Base-by-base conservation (phyloP, 2,888 invertebrate species). In the Drosophila meridiana region DNA sequence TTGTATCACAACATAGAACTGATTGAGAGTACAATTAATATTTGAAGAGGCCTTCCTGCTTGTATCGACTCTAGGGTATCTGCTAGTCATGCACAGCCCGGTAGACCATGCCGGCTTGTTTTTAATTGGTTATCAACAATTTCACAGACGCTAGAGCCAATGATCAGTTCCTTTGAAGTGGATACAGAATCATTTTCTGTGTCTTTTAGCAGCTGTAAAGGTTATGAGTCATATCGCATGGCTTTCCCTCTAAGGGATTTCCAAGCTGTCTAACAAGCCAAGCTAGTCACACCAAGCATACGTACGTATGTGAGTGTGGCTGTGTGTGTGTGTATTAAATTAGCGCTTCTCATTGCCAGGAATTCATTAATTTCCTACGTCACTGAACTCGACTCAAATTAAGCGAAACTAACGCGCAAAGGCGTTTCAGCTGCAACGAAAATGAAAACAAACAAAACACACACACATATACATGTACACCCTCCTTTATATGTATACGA, bases 341-440 rank as follows among this genome's bases (percentile, higher is more conserved):
- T 90, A 90, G 63, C 67, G 69, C 6, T 50, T 64, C 58, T 32
- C 73, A 76, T 73, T 61, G 80, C 47, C 74, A 88, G 83, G 89
- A 86, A 88, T 90, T 20, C 32, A 52, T 80, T 60, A 45, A 77
- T 73, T 90, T 88, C 90, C 87, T 86, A 85, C 85, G 85, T 90
- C 90, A 90, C 81, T 77, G 71, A 81, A 81, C 78, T 66, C 65
- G 62, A 26, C 56, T 42, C n/a, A 68, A 62, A 58, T 40, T 53
- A 59, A 63, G n/a, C 50, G 43, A 56, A 65, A 59, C 69, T 73
- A 66, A 67, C 70, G 71, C n/a, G 62, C 78, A 68, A 84, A 74
- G 78, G 82, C 70, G 56, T 48, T 69, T 63, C 65, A 80, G 66
- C 69, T 68, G 34, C 20, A 50, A 6, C 34, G 20, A 40, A 34